Evolutionary conservation across 35 echinoderm and acorn worm genomes (phyloP), one percentile per base, ranked within the genome.

Genomic region (Acanthaster planci): DNA sequence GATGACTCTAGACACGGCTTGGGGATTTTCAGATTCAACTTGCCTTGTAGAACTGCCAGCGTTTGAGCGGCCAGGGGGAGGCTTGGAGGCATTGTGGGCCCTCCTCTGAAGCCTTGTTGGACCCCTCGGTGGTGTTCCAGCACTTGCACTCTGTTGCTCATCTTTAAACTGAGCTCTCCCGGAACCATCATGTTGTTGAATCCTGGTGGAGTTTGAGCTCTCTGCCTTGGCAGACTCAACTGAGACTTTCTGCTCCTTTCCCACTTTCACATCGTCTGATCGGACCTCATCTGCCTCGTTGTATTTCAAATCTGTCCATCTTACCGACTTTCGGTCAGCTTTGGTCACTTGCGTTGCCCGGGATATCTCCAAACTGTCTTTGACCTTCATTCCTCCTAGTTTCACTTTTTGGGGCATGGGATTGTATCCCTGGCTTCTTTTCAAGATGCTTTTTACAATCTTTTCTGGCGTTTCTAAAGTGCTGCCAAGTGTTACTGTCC

Each of bases 331-430:
- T 5, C 60, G 60, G 34, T 68, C 60, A 68, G 22, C 34, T 82
- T 94, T 94, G 2, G 82, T 79, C 17, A 88, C 78, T 29, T 91
- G 84, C 78, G 78, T 85, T 78, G 90, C 59, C 50, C 78, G 93
- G 5, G 80, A 59, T 34, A 99, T 93, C n/a, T 99, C 96, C 37
- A 99, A 67, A 67, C 96, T 99, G 82, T 99, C 92, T 51, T 55
- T 91, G 44, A 99, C 53, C 50, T 86, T 87, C 18, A 83, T 72
- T 6, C 64, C 91, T 29, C 80, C 91, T 6, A 93, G 82, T 55
- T 77, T 78, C 32, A 57, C 60, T n/a, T 54, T 47, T 40, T 89
- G 44, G 29, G 84, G 31, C 54, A 26, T 57, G 38, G 31, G 22
- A 29, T 40, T 30, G 67, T 40, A 35, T 31, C 60, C 50, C 30